These are phyloP conservation scores for Linurgus olivaceus DNA, from an alignment of 2,797 vertebrate genomes.

Conservation along the genomic window DNA sequence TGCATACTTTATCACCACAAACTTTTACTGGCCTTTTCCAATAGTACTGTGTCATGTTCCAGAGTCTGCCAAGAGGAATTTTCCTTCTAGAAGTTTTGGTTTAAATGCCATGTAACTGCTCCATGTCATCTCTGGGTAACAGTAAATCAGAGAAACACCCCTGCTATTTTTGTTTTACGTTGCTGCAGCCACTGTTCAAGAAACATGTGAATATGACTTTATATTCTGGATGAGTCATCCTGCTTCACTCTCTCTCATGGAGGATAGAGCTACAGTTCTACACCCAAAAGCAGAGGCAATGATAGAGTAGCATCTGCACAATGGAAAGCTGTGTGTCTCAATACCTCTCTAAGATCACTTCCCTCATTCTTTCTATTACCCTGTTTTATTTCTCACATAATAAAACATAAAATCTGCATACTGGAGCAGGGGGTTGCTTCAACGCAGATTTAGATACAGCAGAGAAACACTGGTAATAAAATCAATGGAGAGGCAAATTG, in stretches of 20 bases:
- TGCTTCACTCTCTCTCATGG: background rate
- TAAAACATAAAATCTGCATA: slow-evolving; percentile 35
- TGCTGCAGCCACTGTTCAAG: slow-evolving; percentile 2
- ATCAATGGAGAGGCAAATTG: slow-evolving; percentile 38
- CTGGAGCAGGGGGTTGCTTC: background rate
- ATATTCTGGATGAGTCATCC: slow-evolving; percentile 24
- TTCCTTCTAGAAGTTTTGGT: background rate
- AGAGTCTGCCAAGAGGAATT: background rate
- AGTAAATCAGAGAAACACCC: slow-evolving; percentile 21
- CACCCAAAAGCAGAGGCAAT: background rate
- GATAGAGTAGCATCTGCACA: background rate
- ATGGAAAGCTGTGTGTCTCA: background rate
- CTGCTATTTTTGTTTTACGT: background rate
- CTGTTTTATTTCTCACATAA: background rate
- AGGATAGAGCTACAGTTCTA: background rate
- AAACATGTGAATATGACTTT: background rate
- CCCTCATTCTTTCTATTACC: background rate
- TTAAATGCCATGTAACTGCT: background rate
- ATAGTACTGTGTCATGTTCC: background rate
- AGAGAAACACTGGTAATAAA: slow-evolving; percentile 43
- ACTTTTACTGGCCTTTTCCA: background rate
- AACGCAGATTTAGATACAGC: slow-evolving; percentile 25
- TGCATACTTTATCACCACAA: background rate
- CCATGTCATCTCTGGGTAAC: background rate
- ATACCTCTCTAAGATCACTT: background rate